phyloP scores from a whole-genome alignment of 2,113 vertebrate genomes.

The Natator depressus region DNA sequence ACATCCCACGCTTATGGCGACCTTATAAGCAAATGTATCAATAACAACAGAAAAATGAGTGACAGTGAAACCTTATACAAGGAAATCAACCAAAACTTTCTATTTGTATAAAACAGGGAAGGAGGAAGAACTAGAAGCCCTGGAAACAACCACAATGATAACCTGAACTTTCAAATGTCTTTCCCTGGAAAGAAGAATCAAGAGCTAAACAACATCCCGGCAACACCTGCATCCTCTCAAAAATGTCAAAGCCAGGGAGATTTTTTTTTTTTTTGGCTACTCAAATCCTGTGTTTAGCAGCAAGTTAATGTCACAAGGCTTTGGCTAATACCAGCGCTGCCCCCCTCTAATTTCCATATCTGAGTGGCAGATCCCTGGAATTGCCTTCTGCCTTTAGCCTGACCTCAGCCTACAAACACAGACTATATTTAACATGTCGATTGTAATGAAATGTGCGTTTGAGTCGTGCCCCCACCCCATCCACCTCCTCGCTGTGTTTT shows the following conservation, averaged over 20 bases:
- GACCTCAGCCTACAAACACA: slow-evolving; percentile 21
- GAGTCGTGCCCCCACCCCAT: background rate
- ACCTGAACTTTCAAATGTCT: background rate
- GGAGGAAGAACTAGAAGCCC: background rate
- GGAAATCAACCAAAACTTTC: background rate
- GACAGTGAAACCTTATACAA: background rate
- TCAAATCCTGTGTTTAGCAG: slow-evolving; percentile 27
- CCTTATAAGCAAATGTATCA: background rate
- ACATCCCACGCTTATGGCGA: background rate
- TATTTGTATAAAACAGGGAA: background rate
- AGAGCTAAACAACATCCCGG: background rate
- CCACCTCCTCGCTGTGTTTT: background rate
- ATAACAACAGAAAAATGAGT: background rate
- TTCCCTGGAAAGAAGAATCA: background rate
- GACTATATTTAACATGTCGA: slow-evolving; percentile 40
- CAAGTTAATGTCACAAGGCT: background rate
- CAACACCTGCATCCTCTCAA: rapidly evolving
- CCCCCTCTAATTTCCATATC: slow-evolving; percentile 26
- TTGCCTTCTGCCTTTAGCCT: slow-evolving; percentile 21
- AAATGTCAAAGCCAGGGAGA: background rate
- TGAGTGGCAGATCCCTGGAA: slow-evolving; percentile 27
- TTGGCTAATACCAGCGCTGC: slow-evolving; percentile 1
- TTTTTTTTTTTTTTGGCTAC: background rate
- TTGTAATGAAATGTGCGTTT: slow-evolving; percentile 19
- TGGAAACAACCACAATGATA: background rate